Base-by-base conservation (phyloP, 2,797 vertebrate genomes). In the Heliangelus exortis region DNA sequence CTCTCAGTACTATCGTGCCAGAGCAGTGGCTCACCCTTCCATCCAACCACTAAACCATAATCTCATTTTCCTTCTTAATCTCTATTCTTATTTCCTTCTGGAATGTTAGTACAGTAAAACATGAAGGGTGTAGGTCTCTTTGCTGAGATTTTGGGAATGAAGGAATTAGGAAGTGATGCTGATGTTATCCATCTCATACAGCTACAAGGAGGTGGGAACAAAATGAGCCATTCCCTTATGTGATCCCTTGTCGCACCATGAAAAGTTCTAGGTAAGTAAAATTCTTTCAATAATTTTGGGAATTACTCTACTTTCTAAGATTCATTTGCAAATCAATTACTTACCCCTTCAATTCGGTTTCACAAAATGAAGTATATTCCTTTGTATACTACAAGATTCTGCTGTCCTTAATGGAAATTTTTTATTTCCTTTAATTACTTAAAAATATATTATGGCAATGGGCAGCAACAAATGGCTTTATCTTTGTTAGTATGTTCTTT, bases 401-500 rank as follows among this genome's bases (percentile, higher is more conserved):
- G 8, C 39, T 83, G 29, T 73, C 26, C 57, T 63, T 89, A 90
- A 71, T 0, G 4, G 17, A 91, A 87, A 66, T 21, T 7, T 41
- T 86, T 31, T 51, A 34, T 77, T 86, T 75, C 14, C 18, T 58
- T 59, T 78, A 65, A 62, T 84, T 81, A 63, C 54, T 61, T 78
- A 33, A 81, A 88, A 91, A 84, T 63, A 33, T 45, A 17, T 43
- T 77, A 66, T 22, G 12, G 34, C 29, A 93, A 63, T 58, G 17
- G 29, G 33, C 26, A 91, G 25, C 34, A 61, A 82, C 69, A 82
- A 94, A 73, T 73, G 90, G 16, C 15, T 88, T 62, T 66, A 82
- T 1, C 39, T 96, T 91, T 67, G 93, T 72, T 80, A 91, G 28
- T 58, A 92, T 73, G 66, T 89, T 94, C 34, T 69, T 87, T 86